Evolutionary conservation across 2,888 invertebrate species (phyloP).

Genomic region (Cantharis nigra): DNA sequence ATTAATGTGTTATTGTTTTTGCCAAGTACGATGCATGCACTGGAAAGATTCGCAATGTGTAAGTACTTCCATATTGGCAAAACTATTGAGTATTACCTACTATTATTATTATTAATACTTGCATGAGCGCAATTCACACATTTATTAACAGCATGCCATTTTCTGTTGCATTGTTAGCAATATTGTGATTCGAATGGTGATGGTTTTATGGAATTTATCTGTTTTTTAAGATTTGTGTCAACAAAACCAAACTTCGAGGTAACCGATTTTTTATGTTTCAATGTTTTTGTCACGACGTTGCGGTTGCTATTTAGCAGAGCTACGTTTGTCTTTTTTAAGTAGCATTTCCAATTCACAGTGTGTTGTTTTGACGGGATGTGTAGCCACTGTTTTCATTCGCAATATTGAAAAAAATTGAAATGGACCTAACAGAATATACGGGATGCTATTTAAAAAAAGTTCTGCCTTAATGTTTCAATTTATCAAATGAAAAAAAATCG

Average conservation of each 20-base stretch:
- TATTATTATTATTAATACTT: background rate
- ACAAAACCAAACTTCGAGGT: background rate
- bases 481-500: slow-evolving; percentile 1
- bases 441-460: background rate
- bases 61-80: slow-evolving; percentile 63
- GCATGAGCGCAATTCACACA: slow-evolving; percentile 8
- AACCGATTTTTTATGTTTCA: background rate
- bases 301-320: background rate
- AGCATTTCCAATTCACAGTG: background rate
- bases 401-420: background rate
- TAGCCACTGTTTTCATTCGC: background rate
- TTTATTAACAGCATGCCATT: slow-evolving; percentile 7
- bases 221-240: background rate
- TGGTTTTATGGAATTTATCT: background rate
- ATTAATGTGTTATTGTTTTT: slow-evolving; percentile 55
- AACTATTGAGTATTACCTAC: background rate
- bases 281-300: background rate
- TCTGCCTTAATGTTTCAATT: background rate
- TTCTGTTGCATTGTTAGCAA: background rate
- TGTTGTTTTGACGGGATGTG: background rate
- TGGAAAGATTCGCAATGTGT: slow-evolving; percentile 88
- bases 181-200: background rate
- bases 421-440: background rate
- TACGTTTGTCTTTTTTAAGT: background rate
- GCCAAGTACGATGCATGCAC: slow-evolving; percentile 83